Evolutionary conservation across 2,797 vertebrate species (phyloP), one percentile per base, ranked within the genome.

Genomic region (Phaenicophaeus curvirostris): DNA sequence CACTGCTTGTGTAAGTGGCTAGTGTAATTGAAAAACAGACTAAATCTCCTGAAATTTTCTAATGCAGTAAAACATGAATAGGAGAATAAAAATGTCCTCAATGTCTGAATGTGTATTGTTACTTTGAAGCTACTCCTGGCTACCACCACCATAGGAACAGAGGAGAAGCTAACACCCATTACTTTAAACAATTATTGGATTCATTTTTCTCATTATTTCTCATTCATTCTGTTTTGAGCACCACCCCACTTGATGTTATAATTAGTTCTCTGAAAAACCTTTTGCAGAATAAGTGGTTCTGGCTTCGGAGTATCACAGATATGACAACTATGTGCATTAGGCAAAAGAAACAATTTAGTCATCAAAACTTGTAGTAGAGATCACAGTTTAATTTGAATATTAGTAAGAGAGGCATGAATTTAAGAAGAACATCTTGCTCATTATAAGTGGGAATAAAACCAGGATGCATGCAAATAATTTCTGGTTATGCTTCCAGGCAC

Each of bases 1-100:
- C 97, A 78, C 94, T 88, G 92, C 97, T 96, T 65, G 89, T 97
- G 97, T 98, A 98, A 98, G 97, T 97, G 98, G 98, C 81, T 95
- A 96, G 97, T 98, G 97, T 98, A 98, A 99, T 99, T 98, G 98
- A 98, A 99, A 98, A 97, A 97, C 96, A 97, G 97, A 97, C 95
- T 89, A 97, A 98, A 98, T 98, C 98, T 98, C 97, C 97, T 95
- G 95, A 97, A 98, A 98, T 98, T 98, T 98, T 98, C 97, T 98
- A 98, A 98, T 98, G 97, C 98, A 97, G 98, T 98, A 96, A 97
- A 97, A 89, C 94, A 95, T 98, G 98, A 98, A 98, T 98, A 98
- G 98, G 90, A 97, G 95, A 97, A 98, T 97, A 98, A 97, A 95
- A 98, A 98, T 96, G 95, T 96, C 96, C 97, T 98, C 96, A 94